Evolutionary conservation across 2,888 invertebrate species (phyloP).

Genomic region (Chrysina gloriosa): DNA sequence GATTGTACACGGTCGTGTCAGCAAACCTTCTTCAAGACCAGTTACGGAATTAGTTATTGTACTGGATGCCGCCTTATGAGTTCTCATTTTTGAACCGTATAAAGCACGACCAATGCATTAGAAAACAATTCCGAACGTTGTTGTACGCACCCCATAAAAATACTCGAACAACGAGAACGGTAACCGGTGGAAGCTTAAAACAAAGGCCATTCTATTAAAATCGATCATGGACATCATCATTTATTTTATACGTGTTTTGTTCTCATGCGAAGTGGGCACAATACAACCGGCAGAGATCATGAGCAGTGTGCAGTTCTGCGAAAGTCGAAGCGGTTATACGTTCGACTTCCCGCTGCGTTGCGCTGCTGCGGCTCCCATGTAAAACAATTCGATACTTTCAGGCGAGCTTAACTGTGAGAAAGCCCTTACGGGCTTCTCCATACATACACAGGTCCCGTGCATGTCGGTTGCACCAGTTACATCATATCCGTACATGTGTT

Average conservation of each 20-base stretch:
- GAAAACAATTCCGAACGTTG: neutral
- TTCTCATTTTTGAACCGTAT: neutral
- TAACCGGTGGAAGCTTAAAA: constrained; percentile 12
- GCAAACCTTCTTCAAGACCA: neutral
- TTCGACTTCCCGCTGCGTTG: constrained; percentile 1
- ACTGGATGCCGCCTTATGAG: neutral
- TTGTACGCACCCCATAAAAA: constrained; percentile 22
- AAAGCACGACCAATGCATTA: neutral
- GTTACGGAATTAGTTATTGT: neutral
- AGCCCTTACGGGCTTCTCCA: constrained; percentile 5
- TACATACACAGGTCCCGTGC: neutral
- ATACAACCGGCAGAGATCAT: constrained; percentile 11
- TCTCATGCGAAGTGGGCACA: constrained; percentile 10
- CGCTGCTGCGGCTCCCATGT: constrained; percentile 11
- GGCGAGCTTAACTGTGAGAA: constrained; percentile 8
- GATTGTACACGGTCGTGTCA: neutral
- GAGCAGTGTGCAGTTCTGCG: neutral
- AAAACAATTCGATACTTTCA: constrained; percentile 22
- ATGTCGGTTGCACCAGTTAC: neutral
- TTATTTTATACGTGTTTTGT: constrained; percentile 18
- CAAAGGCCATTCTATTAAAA: constrained; percentile 26
- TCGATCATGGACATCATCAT: constrained; percentile 23
- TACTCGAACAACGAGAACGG: neutral
- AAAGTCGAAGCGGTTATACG: neutral
- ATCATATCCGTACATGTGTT: constrained; percentile 2